Evolutionary conservation across 23 tunicate species (phyloP), one percentile per base, ranked within the genome.

Genomic region (Aplidium turbinatum): DNA sequence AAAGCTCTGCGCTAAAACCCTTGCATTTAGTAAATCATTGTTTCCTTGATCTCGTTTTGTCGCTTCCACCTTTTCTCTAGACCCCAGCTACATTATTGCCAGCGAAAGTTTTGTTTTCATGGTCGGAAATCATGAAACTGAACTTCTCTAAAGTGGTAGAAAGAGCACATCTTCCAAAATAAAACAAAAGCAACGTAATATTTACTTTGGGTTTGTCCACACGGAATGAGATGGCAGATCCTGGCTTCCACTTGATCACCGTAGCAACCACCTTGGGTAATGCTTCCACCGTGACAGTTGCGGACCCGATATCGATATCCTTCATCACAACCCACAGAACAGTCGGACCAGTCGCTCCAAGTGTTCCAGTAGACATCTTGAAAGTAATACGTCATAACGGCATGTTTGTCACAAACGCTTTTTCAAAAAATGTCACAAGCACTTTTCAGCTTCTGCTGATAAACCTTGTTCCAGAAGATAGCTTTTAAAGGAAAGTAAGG

Each of bases 261-360:
- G 13, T 26, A 20, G 58, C 76, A 70, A 27, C 38, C 57, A 9
- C 76, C 76, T 70, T 70, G 58, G n/a, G 38, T 70, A 4, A 70
- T 34, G 21, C 19, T 22, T 47, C 76, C 76, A 22, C 76, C 58
- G 23, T 3, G 3, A 45, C 76, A 70, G 3, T 58, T 16, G 22
- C 76, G 57, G 7, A 48, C 58, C 38, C 76, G 58, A 47, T 47
- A 70, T 26, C 20, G 21, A 16, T 25, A 22, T 5, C 76, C 76
- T 6, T 4, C 68, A 47, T 26, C 58, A 70, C 76, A 70, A 27
- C 24, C 47, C 18, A 23, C 38, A 3, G 76, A 47, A 31, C 76
- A 70, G 38, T 34, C 19, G 24, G 76, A 21, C 58, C 76, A 70
- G 33, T 20, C 19, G 36, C 58, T 47, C 58, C 58, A 70, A 25